Percentiles rank a stretch among this genome's conserved stretches.
phyloP scores from a whole-genome alignment of 2,797 vertebrate genomes.

The Huso huso region DNA sequence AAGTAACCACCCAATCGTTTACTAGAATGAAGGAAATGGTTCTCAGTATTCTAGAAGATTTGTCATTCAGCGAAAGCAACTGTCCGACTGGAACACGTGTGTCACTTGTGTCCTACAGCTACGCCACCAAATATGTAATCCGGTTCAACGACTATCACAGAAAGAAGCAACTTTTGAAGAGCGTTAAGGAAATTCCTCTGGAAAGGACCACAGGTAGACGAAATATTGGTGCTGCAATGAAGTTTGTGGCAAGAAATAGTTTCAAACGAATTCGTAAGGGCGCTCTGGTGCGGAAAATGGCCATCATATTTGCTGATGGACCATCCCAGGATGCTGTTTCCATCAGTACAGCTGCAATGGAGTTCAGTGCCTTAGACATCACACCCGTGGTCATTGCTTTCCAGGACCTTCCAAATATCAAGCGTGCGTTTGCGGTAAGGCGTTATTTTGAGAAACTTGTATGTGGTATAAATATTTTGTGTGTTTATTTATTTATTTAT shows the following conservation, averaged over 20 bases:
- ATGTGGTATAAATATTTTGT: too few relatives aligned
- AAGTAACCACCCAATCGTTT: conserved; percentile 39
- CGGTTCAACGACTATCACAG: conserved; percentile 44
- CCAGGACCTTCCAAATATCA: conserved; percentile 38
- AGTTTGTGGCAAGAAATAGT: conserved; percentile 46
- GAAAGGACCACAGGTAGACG: conserved; percentile 32
- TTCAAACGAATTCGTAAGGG: conserved; percentile 48
- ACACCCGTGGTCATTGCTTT: conserved; percentile 43
- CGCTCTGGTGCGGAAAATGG: conserved; percentile 45
- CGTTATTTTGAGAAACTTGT: not conserved
- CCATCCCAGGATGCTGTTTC: conserved; percentile 22
- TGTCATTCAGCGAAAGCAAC: conserved; percentile 48
- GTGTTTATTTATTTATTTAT: too few relatives aligned
- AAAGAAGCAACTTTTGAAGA: conserved; percentile 30
- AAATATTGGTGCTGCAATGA: conserved; percentile 46
- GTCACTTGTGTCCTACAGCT: conserved; percentile 42
- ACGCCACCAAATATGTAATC: conserved; percentile 35
- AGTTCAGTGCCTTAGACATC: conserved; percentile 42
- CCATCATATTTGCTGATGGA: conserved; percentile 46
- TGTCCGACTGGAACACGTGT: conserved; percentile 47
- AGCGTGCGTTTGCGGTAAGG: conserved; percentile 41
- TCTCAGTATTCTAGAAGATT: conserved; percentile 34
- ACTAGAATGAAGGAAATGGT: conserved; percentile 49
- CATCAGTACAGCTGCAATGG: conserved; percentile 41
- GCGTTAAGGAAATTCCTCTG: conserved; percentile 28